phyloP scores from a whole-genome alignment of 2,113 vertebrate species.

The Corynorhinus townsendii region DNA sequence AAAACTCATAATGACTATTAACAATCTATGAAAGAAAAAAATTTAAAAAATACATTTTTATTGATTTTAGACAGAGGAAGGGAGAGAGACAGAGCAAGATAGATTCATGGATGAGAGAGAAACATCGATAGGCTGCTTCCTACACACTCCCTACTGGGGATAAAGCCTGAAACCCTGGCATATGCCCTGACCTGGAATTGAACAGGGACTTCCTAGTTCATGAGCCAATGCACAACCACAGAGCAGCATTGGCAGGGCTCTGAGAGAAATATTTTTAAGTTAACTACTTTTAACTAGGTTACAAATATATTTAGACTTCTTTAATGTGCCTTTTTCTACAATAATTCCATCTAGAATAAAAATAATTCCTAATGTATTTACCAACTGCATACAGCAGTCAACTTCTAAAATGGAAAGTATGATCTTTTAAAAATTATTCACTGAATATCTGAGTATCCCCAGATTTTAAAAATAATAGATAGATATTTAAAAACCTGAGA shows the following conservation, averaged over 20 bases:
- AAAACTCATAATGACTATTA: not conserved
- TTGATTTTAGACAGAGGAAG: no score
- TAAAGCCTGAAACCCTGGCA: no score
- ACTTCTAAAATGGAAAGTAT: not conserved
- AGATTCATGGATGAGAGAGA: no score
- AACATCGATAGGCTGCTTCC: no score
- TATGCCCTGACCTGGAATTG: no score
- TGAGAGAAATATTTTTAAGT: not conserved
- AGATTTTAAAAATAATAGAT: slow-evolving; percentile 1
- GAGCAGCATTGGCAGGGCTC: no score
- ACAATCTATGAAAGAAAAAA: not conserved
- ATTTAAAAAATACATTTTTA: no score
- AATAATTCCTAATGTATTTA: not conserved
- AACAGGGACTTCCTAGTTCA: no score
- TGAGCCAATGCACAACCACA: no score
- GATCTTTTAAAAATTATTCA: not conserved
- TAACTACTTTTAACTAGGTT: not conserved
- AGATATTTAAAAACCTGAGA: not conserved
- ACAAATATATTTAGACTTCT: not conserved
- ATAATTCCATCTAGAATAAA: not conserved
- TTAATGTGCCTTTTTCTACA: not conserved
- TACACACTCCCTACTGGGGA: no score
- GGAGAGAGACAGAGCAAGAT: no score
- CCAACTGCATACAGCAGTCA: not conserved
- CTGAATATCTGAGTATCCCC: not conserved